Base-by-base conservation (phyloP, 2,113 vertebrate genomes). In the Aptenodytes patagonicus region DNA sequence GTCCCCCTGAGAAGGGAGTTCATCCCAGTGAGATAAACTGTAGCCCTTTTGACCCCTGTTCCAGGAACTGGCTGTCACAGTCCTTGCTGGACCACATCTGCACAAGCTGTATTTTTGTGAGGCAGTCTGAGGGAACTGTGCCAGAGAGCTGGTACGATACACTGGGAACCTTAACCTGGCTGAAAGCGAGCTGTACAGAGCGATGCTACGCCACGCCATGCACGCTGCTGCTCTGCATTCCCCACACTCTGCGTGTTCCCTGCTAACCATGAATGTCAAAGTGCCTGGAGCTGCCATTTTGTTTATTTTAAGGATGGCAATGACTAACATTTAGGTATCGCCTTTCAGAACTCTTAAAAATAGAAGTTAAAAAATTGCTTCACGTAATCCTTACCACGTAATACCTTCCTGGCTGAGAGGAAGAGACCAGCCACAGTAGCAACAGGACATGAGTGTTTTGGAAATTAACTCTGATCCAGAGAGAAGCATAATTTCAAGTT, bases 331-430 rank as follows among this genome's bases (percentile, higher is more conserved):
- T 31, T 38, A 82, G 87, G 84, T 91, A 72, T 96, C 26, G 12
- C 89, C 84, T 95, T 96, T 89, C 95, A 87, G 81, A 40, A 24
- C 73, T 65, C 84, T 52, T 80, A 87, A 71, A 93, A 96, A 94
- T 79, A 96, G 95, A 82, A 66, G 42, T 51, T 62, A 2, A 55
- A 31, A 82, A 84, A 54, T 46, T 13, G 47, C 44, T 81, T 79
- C 77, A 34, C 3, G 0, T 64, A 73, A 75, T n/a, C 70, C 80
- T 62, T 7, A 13, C 70, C 70, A 15, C 49, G 18, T 15, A 73
- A 81, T 16, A 5, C 65, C 87, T 85, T 79, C 93, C 77, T 91
- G 94, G 69, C 22, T 22, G 24, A 54, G 60, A 38, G 47, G 93
- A 78, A 76, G 81, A n/a, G 72, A 57, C 11, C 15, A 7, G 62